phyloP scores from a whole-genome alignment of 1,140 invertebrate genomes.

The Drosophila mojavensis region DNA sequence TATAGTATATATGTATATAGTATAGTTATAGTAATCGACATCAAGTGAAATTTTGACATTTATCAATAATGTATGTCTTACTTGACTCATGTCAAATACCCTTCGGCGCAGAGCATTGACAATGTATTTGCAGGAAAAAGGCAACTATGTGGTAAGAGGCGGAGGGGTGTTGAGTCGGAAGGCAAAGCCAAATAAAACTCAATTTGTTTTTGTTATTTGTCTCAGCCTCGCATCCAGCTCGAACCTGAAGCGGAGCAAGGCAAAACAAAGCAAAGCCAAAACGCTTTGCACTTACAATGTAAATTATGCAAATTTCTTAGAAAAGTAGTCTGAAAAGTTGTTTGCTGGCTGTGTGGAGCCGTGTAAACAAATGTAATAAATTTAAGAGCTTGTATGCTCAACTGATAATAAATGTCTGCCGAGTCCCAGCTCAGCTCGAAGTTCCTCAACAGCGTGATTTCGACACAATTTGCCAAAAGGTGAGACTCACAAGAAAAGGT shows the following conservation, averaged over 20 bases:
- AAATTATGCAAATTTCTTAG: constrained; percentile 66
- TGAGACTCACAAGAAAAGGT: not conserved
- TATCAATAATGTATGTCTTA: not conserved
- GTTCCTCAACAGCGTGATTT: not conserved
- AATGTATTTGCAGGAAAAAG: constrained; percentile 14
- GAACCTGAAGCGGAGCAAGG: constrained; percentile 24
- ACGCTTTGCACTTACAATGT: constrained; percentile 59
- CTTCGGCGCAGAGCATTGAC: not conserved
- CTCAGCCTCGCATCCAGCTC: constrained; percentile 24
- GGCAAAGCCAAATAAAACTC: constrained; percentile 39
- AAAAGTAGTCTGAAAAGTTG: constrained; percentile 63
- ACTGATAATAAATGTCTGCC: constrained; percentile 55
- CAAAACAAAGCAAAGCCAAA: constrained; percentile 33
- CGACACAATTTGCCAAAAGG: constrained; percentile 12
- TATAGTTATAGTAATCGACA: no score
- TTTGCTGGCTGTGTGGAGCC: constrained; percentile 26
- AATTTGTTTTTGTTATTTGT: constrained; percentile 46
- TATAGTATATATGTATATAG: no score
- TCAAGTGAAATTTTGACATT: no score
- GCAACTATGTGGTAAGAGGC: constrained; percentile 9
- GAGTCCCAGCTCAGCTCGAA: constrained; percentile 5
- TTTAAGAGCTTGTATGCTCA: constrained; percentile 70
- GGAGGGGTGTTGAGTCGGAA: not conserved
- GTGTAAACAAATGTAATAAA: constrained; percentile 76
- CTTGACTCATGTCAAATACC: not conserved